Conservation (phyloP, 2,113 vertebrate genomes). For the Cyrtonyx montezumae region DNA sequence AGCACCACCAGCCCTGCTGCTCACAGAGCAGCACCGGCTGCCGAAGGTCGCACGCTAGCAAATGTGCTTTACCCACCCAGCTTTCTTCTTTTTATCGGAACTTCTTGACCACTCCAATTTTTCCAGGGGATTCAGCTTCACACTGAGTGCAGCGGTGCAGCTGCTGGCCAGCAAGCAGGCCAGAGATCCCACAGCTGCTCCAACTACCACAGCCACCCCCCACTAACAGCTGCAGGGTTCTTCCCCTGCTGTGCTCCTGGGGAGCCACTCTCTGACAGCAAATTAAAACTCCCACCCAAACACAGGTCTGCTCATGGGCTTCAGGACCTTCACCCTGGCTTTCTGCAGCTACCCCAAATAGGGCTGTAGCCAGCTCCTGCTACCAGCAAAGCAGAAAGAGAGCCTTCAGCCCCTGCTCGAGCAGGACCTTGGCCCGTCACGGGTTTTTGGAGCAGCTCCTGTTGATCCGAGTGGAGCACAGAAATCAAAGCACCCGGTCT, state of each 20-base stretch:
- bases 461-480: not conserved
- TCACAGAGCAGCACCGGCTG: not conserved
- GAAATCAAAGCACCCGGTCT: not conserved
- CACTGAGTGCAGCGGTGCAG: not conserved
- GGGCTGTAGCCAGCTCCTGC: not conserved
- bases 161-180: not conserved
- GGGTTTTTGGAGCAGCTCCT: not conserved
- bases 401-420: not conserved
- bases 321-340: not conserved
- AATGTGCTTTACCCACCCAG: rapidly evolving
- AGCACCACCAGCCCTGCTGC: not conserved
- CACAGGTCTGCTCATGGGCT: not conserved
- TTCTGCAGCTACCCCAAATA: not conserved
- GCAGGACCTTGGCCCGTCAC: not conserved
- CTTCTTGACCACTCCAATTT: not conserved
- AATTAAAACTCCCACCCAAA: not conserved
- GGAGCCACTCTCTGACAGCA: not conserved
- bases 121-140: not conserved
- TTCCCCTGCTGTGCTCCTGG: rapidly evolving
- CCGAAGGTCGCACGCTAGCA: not conserved
- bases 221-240: not conserved
- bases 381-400: not conserved
- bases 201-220: not conserved
- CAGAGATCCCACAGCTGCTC: not conserved
- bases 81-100: not conserved